Conservation (phyloP, 2,888 invertebrate genomes). For the Pecten maximus region DNA sequence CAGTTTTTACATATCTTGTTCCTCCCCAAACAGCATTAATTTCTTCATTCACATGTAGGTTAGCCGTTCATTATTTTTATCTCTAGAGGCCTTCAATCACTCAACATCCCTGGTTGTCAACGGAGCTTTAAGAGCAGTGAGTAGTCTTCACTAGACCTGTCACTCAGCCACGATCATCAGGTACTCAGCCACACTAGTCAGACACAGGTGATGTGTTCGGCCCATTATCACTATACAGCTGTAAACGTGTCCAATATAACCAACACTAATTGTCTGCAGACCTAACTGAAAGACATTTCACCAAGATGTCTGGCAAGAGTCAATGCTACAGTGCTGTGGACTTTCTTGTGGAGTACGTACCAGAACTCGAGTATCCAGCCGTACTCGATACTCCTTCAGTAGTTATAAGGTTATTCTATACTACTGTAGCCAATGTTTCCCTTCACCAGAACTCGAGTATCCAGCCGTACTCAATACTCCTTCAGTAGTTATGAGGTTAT, state of each 20-base stretch:
- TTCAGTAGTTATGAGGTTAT: background rate
- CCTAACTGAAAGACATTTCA: background rate
- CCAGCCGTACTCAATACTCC: background rate
- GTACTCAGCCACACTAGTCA: background rate
- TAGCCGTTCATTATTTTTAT: background rate
- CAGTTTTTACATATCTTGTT: slow-evolving; percentile 11
- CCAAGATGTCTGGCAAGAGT: background rate
- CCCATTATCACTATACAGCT: background rate
- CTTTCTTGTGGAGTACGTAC: too few relatives aligned
- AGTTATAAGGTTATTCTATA: background rate
- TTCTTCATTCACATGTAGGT: background rate
- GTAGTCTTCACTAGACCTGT: background rate
- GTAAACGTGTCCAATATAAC: background rate
- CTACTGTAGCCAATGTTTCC: too few relatives aligned
- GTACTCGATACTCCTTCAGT: background rate
- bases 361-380: background rate
- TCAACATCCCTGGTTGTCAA: background rate
- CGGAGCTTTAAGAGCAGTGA: background rate
- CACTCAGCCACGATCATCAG: background rate
- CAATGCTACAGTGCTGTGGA: background rate
- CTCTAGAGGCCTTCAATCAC: background rate
- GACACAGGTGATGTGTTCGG: background rate
- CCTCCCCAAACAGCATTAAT: background rate
- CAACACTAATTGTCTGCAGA: background rate
- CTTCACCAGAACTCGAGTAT: background rate